Percentiles rank a stretch among this genome's conserved stretches.
Evolutionary conservation across 1,140 invertebrate species (phyloP).

Genomic region (Cyphomyrmex costatus): DNA sequence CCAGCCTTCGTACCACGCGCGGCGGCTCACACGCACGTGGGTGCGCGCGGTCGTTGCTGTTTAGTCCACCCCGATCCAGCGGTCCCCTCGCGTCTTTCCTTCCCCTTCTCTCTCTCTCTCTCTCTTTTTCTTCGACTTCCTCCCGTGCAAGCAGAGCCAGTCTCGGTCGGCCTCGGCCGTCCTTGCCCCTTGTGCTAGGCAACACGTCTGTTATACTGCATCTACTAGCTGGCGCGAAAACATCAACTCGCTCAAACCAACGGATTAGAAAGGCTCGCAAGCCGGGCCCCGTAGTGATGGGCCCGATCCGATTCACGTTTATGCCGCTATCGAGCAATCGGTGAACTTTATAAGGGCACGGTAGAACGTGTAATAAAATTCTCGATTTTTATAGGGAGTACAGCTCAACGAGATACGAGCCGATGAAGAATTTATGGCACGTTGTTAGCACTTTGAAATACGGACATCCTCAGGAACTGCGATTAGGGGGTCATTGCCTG

Average conservation of each 20-base stretch:
- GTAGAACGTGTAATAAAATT: neutral
- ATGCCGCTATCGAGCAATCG: neutral
- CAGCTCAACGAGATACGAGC: neutral
- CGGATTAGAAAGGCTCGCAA: constrained; percentile 82
- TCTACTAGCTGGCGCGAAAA: constrained; percentile 84
- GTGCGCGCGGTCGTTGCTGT: constrained; percentile 62
- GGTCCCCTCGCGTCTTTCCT: constrained; percentile 50
- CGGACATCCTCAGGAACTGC: neutral
- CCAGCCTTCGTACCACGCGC: constrained; percentile 29
- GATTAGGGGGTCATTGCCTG: constrained; percentile 29
- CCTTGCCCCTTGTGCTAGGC: constrained; percentile 85
- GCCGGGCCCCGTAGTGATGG: constrained; percentile 25
- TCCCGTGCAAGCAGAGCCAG: constrained; percentile 49
- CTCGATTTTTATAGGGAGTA: neutral
- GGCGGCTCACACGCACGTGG: constrained; percentile 20
- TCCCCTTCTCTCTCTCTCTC: constrained; percentile 34
- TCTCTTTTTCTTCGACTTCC: constrained; percentile 66
- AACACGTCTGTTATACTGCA: constrained; percentile 77
- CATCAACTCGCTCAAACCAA: constrained; percentile 75
- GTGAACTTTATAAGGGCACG: neutral
- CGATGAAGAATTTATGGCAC: neutral
- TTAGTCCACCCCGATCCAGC: constrained; percentile 54
- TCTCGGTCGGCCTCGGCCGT: constrained; percentile 84
- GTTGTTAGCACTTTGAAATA: constrained; percentile 18
- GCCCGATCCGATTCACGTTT: constrained; percentile 33